These are phyloP conservation scores for Nasonia giraulti DNA, from an alignment of 1,140 invertebrate genomes.

Conservation along the genomic window DNA sequence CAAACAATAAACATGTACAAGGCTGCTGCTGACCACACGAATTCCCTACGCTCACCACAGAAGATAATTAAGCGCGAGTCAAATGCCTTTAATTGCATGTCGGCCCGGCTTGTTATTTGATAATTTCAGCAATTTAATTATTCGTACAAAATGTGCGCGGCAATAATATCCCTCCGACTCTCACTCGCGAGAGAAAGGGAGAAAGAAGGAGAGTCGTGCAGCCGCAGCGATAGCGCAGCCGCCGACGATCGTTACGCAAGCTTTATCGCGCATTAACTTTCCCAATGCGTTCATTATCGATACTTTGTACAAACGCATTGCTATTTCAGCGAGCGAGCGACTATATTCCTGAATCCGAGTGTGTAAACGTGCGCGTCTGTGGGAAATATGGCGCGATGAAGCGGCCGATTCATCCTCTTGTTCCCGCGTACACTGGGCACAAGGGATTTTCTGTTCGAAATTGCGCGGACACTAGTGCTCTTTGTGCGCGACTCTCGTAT, in stretches of 20 bases:
- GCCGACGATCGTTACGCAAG: slow-evolving; percentile 43
- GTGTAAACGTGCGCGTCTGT: background rate
- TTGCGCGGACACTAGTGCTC: slow-evolving; percentile 60
- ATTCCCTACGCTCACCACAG: background rate
- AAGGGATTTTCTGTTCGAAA: slow-evolving; percentile 69
- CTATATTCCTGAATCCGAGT: background rate
- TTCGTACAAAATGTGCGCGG: slow-evolving; percentile 23
- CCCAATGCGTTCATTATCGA: slow-evolving; percentile 57
- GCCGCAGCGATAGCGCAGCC: background rate
- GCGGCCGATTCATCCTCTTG: slow-evolving; percentile 58
- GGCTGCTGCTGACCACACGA: background rate
- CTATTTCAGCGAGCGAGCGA: slow-evolving; percentile 30
- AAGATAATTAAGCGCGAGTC: slow-evolving; percentile 25
- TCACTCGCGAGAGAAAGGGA: background rate
- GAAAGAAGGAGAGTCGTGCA: background rate
- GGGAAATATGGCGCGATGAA: slow-evolving; percentile 52
- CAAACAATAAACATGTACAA: slow-evolving; percentile 33
- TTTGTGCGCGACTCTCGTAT: slow-evolving; percentile 55
- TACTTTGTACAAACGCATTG: slow-evolving; percentile 65
- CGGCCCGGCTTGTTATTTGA: slow-evolving; percentile 32
- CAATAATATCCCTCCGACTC: slow-evolving; percentile 10
- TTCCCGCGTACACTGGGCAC: slow-evolving; percentile 49
- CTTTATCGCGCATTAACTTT: slow-evolving; percentile 54
- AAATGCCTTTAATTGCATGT: slow-evolving; percentile 37
- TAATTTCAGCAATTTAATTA: slow-evolving; percentile 48